These are phyloP conservation scores for Aelia acuminata DNA, from an alignment of 2,888 invertebrate genomes.

Conservation along the genomic window DNA sequence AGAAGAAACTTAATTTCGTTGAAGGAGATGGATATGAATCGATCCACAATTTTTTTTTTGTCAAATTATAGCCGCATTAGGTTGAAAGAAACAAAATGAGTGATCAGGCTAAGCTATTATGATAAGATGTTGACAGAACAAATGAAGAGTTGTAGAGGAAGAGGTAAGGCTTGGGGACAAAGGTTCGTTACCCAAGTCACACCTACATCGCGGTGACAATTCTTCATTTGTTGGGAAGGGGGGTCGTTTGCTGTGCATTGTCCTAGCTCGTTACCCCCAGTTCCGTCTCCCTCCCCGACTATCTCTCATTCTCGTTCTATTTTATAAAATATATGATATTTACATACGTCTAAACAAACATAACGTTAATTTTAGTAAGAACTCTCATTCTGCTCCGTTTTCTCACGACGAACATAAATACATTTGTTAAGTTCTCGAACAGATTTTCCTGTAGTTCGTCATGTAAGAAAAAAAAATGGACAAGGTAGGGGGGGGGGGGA, in stretches of 20 bases:
- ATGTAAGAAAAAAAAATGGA: no score
- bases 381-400: not conserved
- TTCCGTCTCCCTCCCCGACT: not conserved
- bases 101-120: not conserved
- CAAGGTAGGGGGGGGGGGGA: no score
- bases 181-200: constrained; percentile 26
- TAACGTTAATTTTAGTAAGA: not conserved
- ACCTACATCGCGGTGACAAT: constrained; percentile 37
- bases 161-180: not conserved
- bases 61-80: not conserved
- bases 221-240: not conserved
- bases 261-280: constrained; percentile 35
- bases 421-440: not conserved
- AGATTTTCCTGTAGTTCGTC: no score
- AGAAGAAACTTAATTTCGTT: no score
- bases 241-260: constrained; percentile 33
- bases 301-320: no score
- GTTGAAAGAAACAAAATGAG: not conserved
- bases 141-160: not conserved
- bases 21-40: no score
- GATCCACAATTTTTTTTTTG: no score
- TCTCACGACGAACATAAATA: not conserved
- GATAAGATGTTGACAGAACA: not conserved
- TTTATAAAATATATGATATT: constrained; percentile 38
- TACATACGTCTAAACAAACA: not conserved